A percentile compares a stretch with the other conserved stretches of the same genome.
phyloP scores from a whole-genome alignment of 2,888 invertebrate species.

The Scaptomyza caliginosa region DNA sequence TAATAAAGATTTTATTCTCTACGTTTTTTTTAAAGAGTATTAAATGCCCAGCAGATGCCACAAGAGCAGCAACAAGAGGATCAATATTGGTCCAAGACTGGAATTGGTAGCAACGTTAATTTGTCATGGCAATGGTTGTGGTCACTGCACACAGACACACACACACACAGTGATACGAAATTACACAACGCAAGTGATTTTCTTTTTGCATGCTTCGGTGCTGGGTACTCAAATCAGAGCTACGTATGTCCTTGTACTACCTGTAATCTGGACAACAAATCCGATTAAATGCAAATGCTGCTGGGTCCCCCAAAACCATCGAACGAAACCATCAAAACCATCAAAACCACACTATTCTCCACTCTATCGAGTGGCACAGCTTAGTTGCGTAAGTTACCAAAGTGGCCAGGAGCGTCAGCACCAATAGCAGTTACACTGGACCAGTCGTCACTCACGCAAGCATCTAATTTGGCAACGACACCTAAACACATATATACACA shows the following conservation, averaged over 20 bases:
- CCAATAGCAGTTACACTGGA: conserved; percentile 62
- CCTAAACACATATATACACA: neutral
- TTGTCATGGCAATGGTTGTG: conserved; percentile 70
- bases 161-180: conserved; percentile 26
- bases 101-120: conserved; percentile 67
- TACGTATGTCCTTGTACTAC: conserved; percentile 46
- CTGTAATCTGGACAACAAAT: conserved; percentile 75
- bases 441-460: conserved; percentile 50
- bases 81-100: conserved; percentile 41
- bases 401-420: conserved; percentile 18
- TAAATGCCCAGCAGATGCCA: conserved; percentile 39
- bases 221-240: conserved; percentile 49
- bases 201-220: conserved; percentile 32
- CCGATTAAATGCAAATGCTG: conserved; percentile 77
- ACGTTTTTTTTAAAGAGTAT: conserved; percentile 26
- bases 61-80: conserved; percentile 37
- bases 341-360: neutral
- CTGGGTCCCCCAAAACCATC: conserved; percentile 18
- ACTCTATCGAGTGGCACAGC: conserved; percentile 44
- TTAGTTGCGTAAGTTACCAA: conserved; percentile 74
- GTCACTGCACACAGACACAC: conserved; percentile 24
- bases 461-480: conserved; percentile 39
- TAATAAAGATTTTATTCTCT: conserved; percentile 14
- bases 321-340: conserved; percentile 1
- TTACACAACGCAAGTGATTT: conserved; percentile 74